Evolutionary conservation across 2,888 invertebrate genomes (phyloP).

Genomic region (Bedellia somnulentella): DNA sequence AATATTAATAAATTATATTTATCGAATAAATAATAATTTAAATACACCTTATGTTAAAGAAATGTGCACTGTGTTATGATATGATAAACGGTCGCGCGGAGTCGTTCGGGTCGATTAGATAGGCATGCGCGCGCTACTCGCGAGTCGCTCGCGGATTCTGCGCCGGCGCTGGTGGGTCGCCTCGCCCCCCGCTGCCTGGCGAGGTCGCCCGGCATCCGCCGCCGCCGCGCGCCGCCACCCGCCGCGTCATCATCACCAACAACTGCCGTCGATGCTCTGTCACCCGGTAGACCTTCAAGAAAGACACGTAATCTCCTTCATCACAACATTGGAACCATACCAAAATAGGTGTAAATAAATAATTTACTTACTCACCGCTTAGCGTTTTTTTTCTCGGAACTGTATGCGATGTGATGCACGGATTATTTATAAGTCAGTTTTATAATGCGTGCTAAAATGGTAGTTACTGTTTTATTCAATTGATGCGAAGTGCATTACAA

Average conservation of each 20-base stretch:
- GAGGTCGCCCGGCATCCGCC: constrained; percentile 2
- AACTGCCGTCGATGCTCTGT: constrained; percentile 9
- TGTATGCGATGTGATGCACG: no score
- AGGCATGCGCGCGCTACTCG: constrained; percentile 48
- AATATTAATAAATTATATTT: constrained; percentile 1
- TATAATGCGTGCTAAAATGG: no score
- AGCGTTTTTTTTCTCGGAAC: no score
- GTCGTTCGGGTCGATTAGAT: constrained; percentile 53
- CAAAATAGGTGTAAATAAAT: constrained; percentile 48
- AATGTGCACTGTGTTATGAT: background rate
- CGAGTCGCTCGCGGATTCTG: constrained; percentile 52
- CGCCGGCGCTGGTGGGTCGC: constrained; percentile 11
- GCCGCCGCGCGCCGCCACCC: constrained; percentile 11
- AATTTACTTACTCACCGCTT: no score
- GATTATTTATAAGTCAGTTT: no score
- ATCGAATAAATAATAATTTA: no score
- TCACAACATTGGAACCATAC: constrained; percentile 44
- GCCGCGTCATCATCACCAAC: no score
- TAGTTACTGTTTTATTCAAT: no score
- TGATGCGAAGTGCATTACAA: no score
- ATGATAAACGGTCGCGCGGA: constrained; percentile 31
- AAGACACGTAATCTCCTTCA: constrained; percentile 51
- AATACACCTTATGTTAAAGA: background rate
- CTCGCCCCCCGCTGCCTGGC: constrained; percentile 17
- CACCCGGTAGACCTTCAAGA: constrained; percentile 27